Evolutionary conservation across 2,113 vertebrate genomes (phyloP).

Genomic region (Rattus rattus): DNA sequence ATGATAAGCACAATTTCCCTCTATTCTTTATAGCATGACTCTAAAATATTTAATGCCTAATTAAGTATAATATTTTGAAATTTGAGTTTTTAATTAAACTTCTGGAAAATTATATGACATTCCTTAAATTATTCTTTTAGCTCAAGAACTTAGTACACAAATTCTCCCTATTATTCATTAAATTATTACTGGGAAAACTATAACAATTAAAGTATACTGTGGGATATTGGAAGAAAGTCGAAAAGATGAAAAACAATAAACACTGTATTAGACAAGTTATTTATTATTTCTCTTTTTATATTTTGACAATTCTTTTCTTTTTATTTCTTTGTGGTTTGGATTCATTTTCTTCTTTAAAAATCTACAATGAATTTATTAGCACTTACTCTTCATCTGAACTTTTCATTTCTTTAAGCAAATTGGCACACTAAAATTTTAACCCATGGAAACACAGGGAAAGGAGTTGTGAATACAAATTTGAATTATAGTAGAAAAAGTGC

Average conservation of each 20-base stretch:
- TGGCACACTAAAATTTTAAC: neutral
- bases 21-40: too few relatives aligned
- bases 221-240: neutral
- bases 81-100: neutral
- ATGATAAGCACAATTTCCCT: too few relatives aligned
- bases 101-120: neutral
- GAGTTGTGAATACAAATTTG: neutral
- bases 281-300: neutral
- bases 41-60: neutral
- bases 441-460: neutral
- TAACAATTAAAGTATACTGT: too few relatives aligned
- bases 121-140: neutral
- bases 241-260: neutral
- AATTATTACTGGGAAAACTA: too few relatives aligned
- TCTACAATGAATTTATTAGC: neutral
- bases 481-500: neutral
- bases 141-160: neutral
- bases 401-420: neutral
- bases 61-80: neutral
- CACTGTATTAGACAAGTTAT: neutral
- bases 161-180: neutral
- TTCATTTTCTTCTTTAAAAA: neutral
- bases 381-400: neutral
- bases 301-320: neutral
- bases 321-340: neutral